Percentiles rank a stretch among this genome's conserved stretches.
Conservation (phyloP, 2,888 invertebrate genomes). For the Ichneumon xanthorius region DNA sequence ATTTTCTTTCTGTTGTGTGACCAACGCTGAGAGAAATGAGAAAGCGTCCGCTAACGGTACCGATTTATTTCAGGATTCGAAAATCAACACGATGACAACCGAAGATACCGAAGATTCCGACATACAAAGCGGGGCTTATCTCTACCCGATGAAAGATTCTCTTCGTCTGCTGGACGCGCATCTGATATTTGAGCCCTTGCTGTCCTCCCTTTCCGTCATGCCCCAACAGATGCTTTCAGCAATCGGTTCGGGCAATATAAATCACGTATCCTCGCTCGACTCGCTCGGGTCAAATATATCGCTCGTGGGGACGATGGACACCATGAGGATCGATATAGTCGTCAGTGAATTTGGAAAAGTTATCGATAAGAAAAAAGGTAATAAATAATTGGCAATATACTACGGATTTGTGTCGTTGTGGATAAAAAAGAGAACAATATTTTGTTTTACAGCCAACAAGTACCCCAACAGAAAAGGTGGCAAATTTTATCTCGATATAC, state of each 20-base stretch:
- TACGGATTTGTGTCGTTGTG: neutral
- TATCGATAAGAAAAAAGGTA: slow-evolving; percentile 87
- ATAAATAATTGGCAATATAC: slow-evolving; percentile 68
- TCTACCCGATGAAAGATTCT: slow-evolving; percentile 93
- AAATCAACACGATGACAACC: slow-evolving; percentile 84
- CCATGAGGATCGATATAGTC: slow-evolving; percentile 96
- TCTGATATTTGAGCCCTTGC: slow-evolving; percentile 96
- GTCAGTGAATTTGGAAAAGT: slow-evolving; percentile 93
- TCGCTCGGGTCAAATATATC: slow-evolving; percentile 95
- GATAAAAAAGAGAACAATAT: neutral
- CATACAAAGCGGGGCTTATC: slow-evolving; percentile 87
- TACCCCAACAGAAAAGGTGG: slow-evolving; percentile 79
- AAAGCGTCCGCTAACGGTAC: neutral
- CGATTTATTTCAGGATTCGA: slow-evolving; percentile 81
- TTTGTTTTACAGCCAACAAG: slow-evolving; percentile 70
- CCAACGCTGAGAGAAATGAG: neutral
- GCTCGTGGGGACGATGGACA: slow-evolving; percentile 93
- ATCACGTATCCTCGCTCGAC: slow-evolving; percentile 90
- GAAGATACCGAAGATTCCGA: slow-evolving; percentile 83
- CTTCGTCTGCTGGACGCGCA: slow-evolving; percentile 96
- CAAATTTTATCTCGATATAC: slow-evolving; percentile 87
- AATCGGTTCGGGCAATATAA: slow-evolving; percentile 85
- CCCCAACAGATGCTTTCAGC: slow-evolving; percentile 92
- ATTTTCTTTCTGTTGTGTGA: neutral
- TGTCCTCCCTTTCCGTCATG: slow-evolving; percentile 95